Evolutionary conservation across 92 coral and sea anemone species (phyloP), one percentile per base, ranked within the genome.

Genomic region (Pocillopora meandrina): DNA sequence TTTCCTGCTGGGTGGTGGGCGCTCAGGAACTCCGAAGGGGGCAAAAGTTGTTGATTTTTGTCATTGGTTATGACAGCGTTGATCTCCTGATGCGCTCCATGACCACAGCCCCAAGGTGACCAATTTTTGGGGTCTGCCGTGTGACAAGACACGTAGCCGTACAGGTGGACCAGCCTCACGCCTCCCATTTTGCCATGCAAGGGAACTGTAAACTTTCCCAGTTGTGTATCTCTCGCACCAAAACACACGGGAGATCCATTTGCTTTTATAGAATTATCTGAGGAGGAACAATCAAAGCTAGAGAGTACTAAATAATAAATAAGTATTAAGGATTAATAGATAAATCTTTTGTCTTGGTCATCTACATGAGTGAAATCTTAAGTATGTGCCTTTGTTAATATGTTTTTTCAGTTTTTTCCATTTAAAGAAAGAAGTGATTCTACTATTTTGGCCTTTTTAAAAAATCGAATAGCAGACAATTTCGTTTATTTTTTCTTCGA

Each of bases 51-150:
- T 3, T 7, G 10, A 49, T 73, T 42, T 23, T 3, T 17, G 16
- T 13, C 36, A 49, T 7, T n/a, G 13, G 78, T 74, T 62, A 56
- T 21, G 78, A 34, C 47, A 34, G 57, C 18, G 34, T 6, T 19
- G 78, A 18, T 52, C 11, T 35, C 17, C 4, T 0, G 4, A 1
- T 52, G 9, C 19, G 1, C 2, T 23, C 12, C 55, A 10, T 18
- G 2, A 31, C 78, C 78, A 55, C 78, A 72, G 42, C 76, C 76
- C 76, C 76, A 72, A 20, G 42, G 76, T 36, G 76, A 72, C 76
- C 76, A 72, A 23, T 8, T 15, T 72, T 21, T 56, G 76, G 12
- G 5, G 9, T 2, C 14, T 56, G 10, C 52, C 78, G 31, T 62
- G 9, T 4, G 35, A 55, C 78, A 74, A 33, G 62, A 8, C 1